Conservation (phyloP, 2,797 vertebrate species). For the Lateolabrax maculatus region DNA sequence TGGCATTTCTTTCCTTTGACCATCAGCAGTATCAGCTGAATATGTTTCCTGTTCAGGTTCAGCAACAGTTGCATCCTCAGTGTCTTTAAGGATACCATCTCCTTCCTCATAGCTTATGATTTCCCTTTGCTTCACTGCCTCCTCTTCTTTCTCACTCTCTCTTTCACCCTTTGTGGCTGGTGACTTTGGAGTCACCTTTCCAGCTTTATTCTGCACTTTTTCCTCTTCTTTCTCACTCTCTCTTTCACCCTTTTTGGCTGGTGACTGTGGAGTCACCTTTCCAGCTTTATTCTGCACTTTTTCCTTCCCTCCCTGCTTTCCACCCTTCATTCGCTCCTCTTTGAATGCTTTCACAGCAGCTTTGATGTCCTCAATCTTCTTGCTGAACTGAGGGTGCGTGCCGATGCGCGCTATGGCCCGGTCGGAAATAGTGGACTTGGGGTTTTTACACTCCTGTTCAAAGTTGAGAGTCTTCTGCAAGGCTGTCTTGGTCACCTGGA, state of each 20-base stretch:
- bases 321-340: constrained; percentile 70
- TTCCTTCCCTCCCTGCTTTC: constrained; percentile 10
- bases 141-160: constrained; percentile 14
- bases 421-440: constrained; percentile 85
- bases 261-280: constrained; percentile 16
- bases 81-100: constrained; percentile 7
- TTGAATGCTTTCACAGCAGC: constrained; percentile 83
- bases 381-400: constrained; percentile 89
- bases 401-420: constrained; percentile 91
- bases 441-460: constrained; percentile 90
- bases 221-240: constrained; percentile 15
- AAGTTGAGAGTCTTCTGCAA: constrained; percentile 90
- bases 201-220: constrained; percentile 37
- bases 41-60: neutral
- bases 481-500: constrained; percentile 90
- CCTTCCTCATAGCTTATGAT: constrained; percentile 2
- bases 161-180: neutral
- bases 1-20: constrained; percentile 30
- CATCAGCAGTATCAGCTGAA: neutral
- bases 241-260: constrained; percentile 1
- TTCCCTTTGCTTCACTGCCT: constrained; percentile 11
- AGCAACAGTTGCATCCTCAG: neutral
- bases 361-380: constrained; percentile 89
- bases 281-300: constrained; percentile 37
- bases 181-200: constrained; percentile 11